Conservation (phyloP, 2,113 vertebrate species). For the Polypterus bichir region DNA sequence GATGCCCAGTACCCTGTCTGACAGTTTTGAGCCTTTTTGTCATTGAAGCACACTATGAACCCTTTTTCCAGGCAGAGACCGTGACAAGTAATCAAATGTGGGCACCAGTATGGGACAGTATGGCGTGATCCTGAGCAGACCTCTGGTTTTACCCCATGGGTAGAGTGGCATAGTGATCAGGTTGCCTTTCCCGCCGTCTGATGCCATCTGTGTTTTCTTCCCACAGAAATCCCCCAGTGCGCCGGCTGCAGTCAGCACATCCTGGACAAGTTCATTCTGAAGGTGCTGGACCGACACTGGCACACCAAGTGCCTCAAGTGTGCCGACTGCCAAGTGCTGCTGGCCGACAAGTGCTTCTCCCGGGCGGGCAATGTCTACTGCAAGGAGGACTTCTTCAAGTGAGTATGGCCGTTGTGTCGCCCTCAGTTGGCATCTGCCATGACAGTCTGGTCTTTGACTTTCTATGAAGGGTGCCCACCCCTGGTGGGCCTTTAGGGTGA, state of each 20-base stretch:
- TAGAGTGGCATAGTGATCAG: background rate
- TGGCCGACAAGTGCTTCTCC: conserved; percentile 92
- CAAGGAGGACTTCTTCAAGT: conserved; percentile 99
- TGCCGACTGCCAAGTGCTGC: conserved; percentile 84
- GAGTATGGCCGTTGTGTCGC: conserved; percentile 34
- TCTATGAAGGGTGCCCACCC: no score
- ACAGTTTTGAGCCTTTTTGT: no score
- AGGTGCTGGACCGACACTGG: conserved; percentile 96
- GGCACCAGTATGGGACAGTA: no score
- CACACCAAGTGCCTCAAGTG: conserved; percentile 97
- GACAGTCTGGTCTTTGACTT: no score
- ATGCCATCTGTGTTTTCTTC: background rate
- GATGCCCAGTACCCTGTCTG: no score
- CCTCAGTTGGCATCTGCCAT: no score
- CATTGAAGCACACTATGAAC: no score
- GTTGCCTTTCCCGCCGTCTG: background rate
- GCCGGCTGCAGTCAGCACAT: conserved; percentile 95
- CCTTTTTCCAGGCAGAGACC: no score
- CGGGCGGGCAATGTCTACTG: conserved; percentile 89
- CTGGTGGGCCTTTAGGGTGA: no score
- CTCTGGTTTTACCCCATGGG: no score
- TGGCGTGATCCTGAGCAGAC: no score
- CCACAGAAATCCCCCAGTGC: conserved; percentile 88
- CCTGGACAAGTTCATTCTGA: conserved; percentile 96
- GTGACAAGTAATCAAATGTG: no score